Evolutionary conservation across 2,797 vertebrate genomes (phyloP), one percentile per base, ranked within the genome.

Genomic region (Spondyliosoma cantharus): DNA sequence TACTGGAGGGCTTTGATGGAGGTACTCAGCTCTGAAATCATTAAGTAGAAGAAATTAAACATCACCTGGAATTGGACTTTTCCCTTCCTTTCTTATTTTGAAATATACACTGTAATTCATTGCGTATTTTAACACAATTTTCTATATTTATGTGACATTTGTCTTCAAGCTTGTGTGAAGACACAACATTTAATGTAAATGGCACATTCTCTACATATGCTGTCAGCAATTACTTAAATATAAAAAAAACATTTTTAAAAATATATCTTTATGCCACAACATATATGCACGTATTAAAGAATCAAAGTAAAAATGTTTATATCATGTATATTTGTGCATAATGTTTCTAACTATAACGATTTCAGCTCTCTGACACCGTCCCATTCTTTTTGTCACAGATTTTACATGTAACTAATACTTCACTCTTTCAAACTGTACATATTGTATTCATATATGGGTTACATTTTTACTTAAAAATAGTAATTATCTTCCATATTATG

Each of bases 11-110:
- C 57, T 76, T 68, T 84, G 7, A 77, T 59, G 3, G 94, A 95
- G 8, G 91, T 86, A 50, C 92, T 95, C 13, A 96, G 76, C 42
- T 86, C 97, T 99, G 86, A 76, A 91, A 90, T 29, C 66, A 62
- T 73, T 60, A 3, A 13, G 7, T 22, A 29, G 32, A 72, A n/a
- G 27, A 74, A 32, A 45, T 2, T 50, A 1, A 12, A 42, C 37
- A 37, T 37, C 37, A 37, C 37, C 9, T 37, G 6, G 50, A 6
- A 11, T 14, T 37, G 20, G 9, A 25, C 7, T 13, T 52, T 43
- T n/a, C 20, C 46, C 46, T 13, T 58, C 5, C 14, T 48, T 46
- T 48, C 17, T 42, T 19, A 37, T 62, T 29, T 25, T 42, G 17
- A 12, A 46, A 50, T 42, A 17, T 9, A 22, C 1, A 48, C 52